Evolutionary conservation across 1,140 invertebrate species (phyloP).

Genomic region (Geopemphigus sp.): DNA sequence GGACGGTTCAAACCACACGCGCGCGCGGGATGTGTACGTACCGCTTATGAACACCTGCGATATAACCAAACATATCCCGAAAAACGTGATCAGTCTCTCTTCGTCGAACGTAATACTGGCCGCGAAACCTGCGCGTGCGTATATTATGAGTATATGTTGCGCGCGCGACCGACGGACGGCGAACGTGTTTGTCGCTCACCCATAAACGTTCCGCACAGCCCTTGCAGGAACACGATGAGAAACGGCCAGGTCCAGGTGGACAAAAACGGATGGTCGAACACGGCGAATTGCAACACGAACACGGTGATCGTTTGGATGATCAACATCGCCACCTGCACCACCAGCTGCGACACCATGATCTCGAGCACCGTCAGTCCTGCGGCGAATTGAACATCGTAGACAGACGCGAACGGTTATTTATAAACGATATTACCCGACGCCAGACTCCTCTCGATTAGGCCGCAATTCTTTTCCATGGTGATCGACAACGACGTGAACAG

Average conservation of each 20-base stretch:
- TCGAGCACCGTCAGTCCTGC: slow-evolving; percentile 77
- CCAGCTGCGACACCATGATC: slow-evolving; percentile 75
- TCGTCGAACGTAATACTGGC: slow-evolving; percentile 17
- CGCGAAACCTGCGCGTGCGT: slow-evolving; percentile 42
- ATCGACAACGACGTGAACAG: slow-evolving; percentile 52
- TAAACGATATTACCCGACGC: slow-evolving; percentile 52
- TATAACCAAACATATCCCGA: slow-evolving; percentile 22
- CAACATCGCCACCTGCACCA: slow-evolving; percentile 74
- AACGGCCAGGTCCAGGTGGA: slow-evolving; percentile 58
- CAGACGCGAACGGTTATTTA: not conserved
- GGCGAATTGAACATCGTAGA: not conserved
- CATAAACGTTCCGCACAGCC: slow-evolving; percentile 61
- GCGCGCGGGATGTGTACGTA: not conserved
- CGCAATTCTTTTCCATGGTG: slow-evolving; percentile 52
- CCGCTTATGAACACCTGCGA: slow-evolving; percentile 35
- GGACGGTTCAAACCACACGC: too few relatives aligned
- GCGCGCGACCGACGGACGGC: too few relatives aligned
- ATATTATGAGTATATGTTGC: too few relatives aligned
- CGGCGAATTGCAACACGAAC: slow-evolving; percentile 65
- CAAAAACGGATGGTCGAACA: slow-evolving; percentile 59
- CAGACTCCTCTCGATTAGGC: slow-evolving; percentile 52
- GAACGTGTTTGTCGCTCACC: not conserved
- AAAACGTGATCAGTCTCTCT: slow-evolving; percentile 13
- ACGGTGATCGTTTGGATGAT: slow-evolving; percentile 77
- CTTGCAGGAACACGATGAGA: slow-evolving; percentile 59